Conservation (phyloP, 2,888 invertebrate species). For the Lomographa bimaculata region DNA sequence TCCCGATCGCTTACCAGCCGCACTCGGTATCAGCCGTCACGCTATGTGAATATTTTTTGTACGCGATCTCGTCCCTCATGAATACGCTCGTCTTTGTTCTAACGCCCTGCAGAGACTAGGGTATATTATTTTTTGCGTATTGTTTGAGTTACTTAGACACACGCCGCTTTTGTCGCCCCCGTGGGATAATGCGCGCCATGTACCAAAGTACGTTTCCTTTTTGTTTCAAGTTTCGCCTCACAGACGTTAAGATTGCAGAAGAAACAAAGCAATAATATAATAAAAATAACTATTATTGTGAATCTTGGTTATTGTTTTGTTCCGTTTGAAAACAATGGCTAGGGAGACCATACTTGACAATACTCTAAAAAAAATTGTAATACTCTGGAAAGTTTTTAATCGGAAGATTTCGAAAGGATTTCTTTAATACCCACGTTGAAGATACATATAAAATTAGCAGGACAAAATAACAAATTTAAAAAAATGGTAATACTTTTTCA, state of each 20-base stretch:
- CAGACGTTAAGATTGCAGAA: constrained; percentile 15
- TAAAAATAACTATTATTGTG: too few relatives aligned
- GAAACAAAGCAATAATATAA: too few relatives aligned
- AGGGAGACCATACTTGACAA: too few relatives aligned
- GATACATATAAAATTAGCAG: too few relatives aligned
- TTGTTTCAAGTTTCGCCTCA: constrained; percentile 12
- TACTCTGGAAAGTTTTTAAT: constrained; percentile 18
- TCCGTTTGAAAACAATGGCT: constrained; percentile 6
- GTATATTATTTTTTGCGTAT: constrained; percentile 29
- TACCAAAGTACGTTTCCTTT: constrained; percentile 11
- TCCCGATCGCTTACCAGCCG: too few relatives aligned
- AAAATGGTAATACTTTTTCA: too few relatives aligned
- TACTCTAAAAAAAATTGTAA: too few relatives aligned
- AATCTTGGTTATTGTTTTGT: constrained; percentile 17
- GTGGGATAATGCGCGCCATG: constrained; percentile 22
- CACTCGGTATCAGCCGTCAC: not conserved
- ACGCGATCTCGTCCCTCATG: constrained; percentile 23
- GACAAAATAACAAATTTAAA: too few relatives aligned
- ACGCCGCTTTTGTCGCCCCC: constrained; percentile 27
- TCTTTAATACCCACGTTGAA: not conserved
- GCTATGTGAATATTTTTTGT: constrained; percentile 18
- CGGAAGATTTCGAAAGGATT: constrained; percentile 8
- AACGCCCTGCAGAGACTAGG: constrained; percentile 25
- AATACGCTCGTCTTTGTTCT: constrained; percentile 29
- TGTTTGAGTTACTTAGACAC: constrained; percentile 32